Percentiles rank a stretch among this genome's conserved stretches.
phyloP scores from a whole-genome alignment of 2,797 vertebrate species.

The Tangara arthus region DNA sequence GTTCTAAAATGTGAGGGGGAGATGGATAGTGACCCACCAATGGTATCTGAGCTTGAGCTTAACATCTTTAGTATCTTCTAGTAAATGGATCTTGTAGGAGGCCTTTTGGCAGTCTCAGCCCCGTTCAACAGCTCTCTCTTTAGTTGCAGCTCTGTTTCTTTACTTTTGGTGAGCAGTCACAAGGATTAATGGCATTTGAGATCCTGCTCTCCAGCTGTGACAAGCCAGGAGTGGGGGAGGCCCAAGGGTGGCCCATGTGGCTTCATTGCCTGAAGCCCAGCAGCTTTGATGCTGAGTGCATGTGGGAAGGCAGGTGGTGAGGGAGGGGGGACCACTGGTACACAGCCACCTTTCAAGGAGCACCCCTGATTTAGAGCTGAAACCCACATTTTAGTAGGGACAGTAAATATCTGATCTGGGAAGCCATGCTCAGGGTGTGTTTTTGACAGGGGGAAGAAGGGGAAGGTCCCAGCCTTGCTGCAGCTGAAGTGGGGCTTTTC shows the following conservation, averaged over 20 bases:
- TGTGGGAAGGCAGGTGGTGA: background rate
- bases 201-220: background rate
- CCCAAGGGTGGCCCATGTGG: background rate
- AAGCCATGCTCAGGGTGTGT: background rate
- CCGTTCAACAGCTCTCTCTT: background rate
- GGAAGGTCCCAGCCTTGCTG: background rate
- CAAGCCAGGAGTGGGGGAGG: background rate
- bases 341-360: background rate
- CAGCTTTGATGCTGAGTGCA: background rate
- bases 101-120: background rate
- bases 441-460: background rate
- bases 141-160: background rate
- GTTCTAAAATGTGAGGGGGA: fast-evolving
- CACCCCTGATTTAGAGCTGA: background rate
- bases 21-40: background rate
- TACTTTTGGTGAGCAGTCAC: fast-evolving
- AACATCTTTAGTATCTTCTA: background rate
- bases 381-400: background rate
- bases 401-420: background rate
- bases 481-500: background rate
- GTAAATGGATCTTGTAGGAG: background rate
- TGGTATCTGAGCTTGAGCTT: background rate
- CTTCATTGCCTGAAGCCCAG: background rate
- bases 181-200: background rate
- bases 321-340: background rate